Evolutionary conservation across 2,888 invertebrate genomes (phyloP).

Genomic region (Drosophila neutralis): DNA sequence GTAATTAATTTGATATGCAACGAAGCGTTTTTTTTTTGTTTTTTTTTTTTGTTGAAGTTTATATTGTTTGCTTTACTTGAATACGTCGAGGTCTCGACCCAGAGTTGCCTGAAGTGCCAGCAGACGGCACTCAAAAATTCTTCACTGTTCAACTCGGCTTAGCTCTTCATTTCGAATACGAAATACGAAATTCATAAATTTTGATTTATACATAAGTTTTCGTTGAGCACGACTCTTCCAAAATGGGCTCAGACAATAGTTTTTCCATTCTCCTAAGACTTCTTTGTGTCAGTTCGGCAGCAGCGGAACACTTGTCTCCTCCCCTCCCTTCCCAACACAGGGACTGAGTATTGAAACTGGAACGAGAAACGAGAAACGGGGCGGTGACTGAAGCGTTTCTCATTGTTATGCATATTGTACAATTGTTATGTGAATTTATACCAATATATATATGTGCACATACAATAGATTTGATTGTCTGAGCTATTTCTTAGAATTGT

Average conservation of each 20-base stretch:
- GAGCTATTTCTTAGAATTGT: conserved; percentile 66
- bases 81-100: conserved; percentile 65
- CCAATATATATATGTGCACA: conserved; percentile 27
- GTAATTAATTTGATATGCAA: conserved; percentile 80
- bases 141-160: conserved; percentile 32
- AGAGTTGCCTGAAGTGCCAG: conserved; percentile 59
- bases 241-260: conserved; percentile 69
- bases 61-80: conserved; percentile 76
- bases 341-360: conserved; percentile 52
- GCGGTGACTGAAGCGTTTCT: conserved; percentile 40
- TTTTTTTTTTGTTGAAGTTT: conserved; percentile 59
- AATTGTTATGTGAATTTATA: conserved; percentile 75
- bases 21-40: conserved; percentile 70
- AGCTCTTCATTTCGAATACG: conserved; percentile 60
- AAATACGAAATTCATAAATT: conserved; percentile 73
- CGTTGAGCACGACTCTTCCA: conserved; percentile 54
- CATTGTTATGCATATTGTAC: conserved; percentile 80
- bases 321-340: conserved; percentile 11
- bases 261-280: conserved; percentile 62
- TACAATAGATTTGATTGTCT: conserved; percentile 70
- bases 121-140: conserved; percentile 52
- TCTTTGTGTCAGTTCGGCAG: conserved; percentile 54
- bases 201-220: conserved; percentile 71
- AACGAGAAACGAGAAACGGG: conserved; percentile 37
- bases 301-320: conserved; percentile 67